These are phyloP conservation scores for Paraplagusia blochii DNA, from an alignment of 2,113 vertebrate genomes.

Conservation along the genomic window DNA sequence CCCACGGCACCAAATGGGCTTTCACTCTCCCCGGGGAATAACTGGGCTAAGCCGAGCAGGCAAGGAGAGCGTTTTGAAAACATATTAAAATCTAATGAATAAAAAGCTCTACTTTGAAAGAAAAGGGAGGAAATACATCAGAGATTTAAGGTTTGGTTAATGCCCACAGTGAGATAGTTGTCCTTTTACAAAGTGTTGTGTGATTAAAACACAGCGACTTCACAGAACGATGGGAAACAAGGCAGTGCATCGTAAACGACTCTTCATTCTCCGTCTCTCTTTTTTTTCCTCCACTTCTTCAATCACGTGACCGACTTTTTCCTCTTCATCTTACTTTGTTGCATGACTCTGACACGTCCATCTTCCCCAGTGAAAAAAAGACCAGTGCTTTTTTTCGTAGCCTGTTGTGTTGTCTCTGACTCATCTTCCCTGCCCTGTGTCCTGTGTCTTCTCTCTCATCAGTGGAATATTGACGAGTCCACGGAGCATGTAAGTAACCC, in stretches of 20 bases:
- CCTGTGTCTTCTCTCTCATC: conserved; percentile 79
- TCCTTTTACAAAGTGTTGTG: conserved; percentile 14
- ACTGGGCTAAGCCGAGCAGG: conserved; percentile 57
- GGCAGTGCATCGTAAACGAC: conserved; percentile 59
- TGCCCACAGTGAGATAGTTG: conserved; percentile 38
- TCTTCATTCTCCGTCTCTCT: conserved; percentile 30
- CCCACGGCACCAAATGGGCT: conserved; percentile 64
- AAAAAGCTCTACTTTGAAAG: conserved; percentile 39
- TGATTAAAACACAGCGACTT: conserved; percentile 29
- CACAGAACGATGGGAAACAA: conserved; percentile 41
- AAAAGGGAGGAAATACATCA: conserved; percentile 33
- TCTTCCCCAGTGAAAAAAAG: conserved; percentile 70
- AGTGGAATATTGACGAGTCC: conserved; percentile 95
- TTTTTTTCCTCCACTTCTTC: conserved; percentile 9
- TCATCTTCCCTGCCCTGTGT: conserved; percentile 67
- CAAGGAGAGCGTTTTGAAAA: conserved; percentile 63
- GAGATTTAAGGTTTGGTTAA: conserved; percentile 15
- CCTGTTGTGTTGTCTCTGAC: conserved; percentile 69
- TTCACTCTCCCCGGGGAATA: conserved; percentile 60
- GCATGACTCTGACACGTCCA: conserved; percentile 66
- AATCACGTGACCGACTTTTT: conserved; percentile 22
- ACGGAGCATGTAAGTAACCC: conserved; percentile 96
- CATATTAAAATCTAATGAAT: conserved; percentile 69
- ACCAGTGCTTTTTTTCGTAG: conserved; percentile 63
- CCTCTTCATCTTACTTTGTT: conserved; percentile 18